Evolutionary conservation across 2,797 vertebrate species (phyloP).

Genomic region (Lateolabrax maculatus): DNA sequence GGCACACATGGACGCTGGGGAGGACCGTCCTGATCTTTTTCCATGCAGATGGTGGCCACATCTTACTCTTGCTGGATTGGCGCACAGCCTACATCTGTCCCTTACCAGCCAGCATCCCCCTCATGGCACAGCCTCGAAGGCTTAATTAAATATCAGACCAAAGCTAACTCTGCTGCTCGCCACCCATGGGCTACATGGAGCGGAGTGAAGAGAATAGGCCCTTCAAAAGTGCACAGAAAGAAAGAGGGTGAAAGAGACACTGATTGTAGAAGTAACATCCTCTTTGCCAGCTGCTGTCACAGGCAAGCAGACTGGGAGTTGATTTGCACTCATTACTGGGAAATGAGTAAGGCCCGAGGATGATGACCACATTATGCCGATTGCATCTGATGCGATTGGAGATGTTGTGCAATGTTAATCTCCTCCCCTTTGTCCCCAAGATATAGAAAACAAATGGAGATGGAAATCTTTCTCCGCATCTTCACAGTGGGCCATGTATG

Average conservation of each 20-base stretch:
- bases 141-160: slow-evolving; percentile 80
- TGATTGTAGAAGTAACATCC: slow-evolving; percentile 67
- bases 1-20: slow-evolving; percentile 47
- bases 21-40: slow-evolving; percentile 51
- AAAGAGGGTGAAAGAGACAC: slow-evolving; percentile 54
- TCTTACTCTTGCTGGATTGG: slow-evolving; percentile 61
- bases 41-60: slow-evolving; percentile 66
- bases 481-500: slow-evolving; percentile 54
- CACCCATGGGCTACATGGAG: slow-evolving; percentile 53
- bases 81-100: slow-evolving; percentile 59
- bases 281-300: slow-evolving; percentile 75
- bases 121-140: slow-evolving; percentile 63
- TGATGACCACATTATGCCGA: slow-evolving; percentile 77
- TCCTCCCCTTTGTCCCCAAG: slow-evolving; percentile 74
- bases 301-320: slow-evolving; percentile 81
- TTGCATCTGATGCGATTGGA: slow-evolving; percentile 76
- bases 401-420: slow-evolving; percentile 80
- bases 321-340: slow-evolving; percentile 85
- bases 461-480: slow-evolving; percentile 64
- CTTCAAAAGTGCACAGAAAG: slow-evolving; percentile 47
- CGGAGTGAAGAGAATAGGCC: slow-evolving; percentile 14
- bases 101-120: slow-evolving; percentile 61
- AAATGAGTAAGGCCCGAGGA: slow-evolving; percentile 77
- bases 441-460: slow-evolving; percentile 73
- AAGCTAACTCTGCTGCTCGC: slow-evolving; percentile 64